Evolutionary conservation across 2,888 invertebrate genomes (phyloP).

Genomic region (Mantis religiosa): DNA sequence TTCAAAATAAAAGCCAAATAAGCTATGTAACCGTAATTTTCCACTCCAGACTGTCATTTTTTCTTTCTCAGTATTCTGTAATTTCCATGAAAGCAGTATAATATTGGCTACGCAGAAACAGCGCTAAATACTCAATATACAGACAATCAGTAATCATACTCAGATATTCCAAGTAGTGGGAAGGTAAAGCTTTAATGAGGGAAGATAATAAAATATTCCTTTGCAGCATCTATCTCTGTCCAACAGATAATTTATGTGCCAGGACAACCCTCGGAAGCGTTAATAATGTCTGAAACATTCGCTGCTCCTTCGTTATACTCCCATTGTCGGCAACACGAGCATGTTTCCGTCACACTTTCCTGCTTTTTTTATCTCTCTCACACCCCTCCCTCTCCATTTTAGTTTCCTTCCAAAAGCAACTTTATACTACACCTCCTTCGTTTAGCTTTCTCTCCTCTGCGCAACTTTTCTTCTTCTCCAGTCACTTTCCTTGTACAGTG

Average conservation of each 20-base stretch:
- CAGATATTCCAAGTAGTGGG: neutral
- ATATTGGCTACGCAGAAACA: no score
- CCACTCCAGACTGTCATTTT: no score
- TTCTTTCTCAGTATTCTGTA: no score
- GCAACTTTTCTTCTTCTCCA: neutral
- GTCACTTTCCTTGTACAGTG: neutral
- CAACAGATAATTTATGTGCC: neutral
- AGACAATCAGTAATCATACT: neutral
- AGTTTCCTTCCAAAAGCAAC: neutral
- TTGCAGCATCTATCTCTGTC: neutral
- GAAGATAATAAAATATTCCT: neutral
- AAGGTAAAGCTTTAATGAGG: neutral
- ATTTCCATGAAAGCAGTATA: no score
- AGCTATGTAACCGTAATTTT: no score
- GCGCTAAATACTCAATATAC: neutral
- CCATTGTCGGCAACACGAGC: neutral
- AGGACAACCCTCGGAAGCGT: neutral
- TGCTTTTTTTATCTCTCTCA: neutral
- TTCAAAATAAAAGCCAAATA: no score
- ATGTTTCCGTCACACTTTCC: neutral
- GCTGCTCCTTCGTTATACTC: neutral
- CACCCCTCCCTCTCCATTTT: neutral
- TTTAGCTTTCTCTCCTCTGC: neutral
- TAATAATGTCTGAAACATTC: neutral
- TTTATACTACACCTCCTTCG: neutral